Evolutionary conservation across 2,888 invertebrate species (phyloP), one percentile per base, ranked within the genome.

Genomic region (Theretra japonica): DNA sequence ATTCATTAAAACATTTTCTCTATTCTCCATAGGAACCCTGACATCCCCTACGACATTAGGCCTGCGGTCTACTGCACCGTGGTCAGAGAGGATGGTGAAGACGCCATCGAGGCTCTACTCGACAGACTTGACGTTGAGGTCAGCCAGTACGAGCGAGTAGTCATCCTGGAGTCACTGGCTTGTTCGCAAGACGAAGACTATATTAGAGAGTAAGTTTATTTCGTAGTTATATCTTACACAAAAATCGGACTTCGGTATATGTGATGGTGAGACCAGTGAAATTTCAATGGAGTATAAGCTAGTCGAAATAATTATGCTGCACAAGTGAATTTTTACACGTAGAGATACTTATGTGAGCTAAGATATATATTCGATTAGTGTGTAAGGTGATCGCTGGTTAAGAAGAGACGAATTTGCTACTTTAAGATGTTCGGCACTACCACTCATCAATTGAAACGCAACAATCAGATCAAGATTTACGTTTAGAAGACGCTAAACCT

Each of bases 31-130:
- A 93, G 94, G 1, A 94, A 94, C 72, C 90, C 92, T 0, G 78
- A 87, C 57, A 94, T 94, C 15, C 93, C 93, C 2, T 78, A 82
- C 33, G 94, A 96, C 76, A 86, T 97, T 56, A 94, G 96, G 73
- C 89, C 94, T 1, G 96, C 96, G 0, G 96, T 98, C 0, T 97
- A 97, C 86, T 98, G 98, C 83, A 96, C 96, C 0, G 97, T 97
- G 72, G 95, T 97, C 0, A 94, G 95, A 25, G 95, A 96, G 74
- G 97, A 97, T 0, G 96, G 96, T 78, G 92, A 60, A 92, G 93
- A 94, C 0, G 97, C 96, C 75, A 97, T 97, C 95, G 92, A 96
- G 33, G 97, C 97, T 75, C 95, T 96, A 6, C 95, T 96, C 93
- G 88, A 95, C 3, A 93, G 96, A 48, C 96, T 97, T 78, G 87